phyloP scores from a whole-genome alignment of 2,888 invertebrate species.

The Fissipunctia ypsillon region DNA sequence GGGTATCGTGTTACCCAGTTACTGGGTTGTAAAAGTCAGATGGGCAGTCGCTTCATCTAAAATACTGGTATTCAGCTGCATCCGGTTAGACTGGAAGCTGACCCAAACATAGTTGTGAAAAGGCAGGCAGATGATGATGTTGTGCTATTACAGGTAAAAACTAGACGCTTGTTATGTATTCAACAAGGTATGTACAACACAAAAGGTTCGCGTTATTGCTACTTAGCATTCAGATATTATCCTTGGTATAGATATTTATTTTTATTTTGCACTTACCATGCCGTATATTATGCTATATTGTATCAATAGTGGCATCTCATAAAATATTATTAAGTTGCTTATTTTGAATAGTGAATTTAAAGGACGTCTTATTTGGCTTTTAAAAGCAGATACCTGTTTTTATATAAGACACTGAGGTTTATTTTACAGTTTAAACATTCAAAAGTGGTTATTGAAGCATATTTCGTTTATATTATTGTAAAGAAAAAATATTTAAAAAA shows the following conservation, averaged over 20 bases:
- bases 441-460: neutral
- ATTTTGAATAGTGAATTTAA: neutral
- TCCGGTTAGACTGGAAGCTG: neutral
- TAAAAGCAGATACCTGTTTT: neutral
- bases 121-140: neutral
- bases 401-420: neutral
- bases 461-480: neutral
- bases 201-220: conserved; percentile 46
- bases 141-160: neutral
- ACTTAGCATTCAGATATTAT: conserved; percentile 46
- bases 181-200: conserved; percentile 30
- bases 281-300: conserved; percentile 5
- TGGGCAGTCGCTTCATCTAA: neutral
- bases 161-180: conserved; percentile 29
- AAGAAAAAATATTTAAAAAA: too few species aligned
- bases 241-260: conserved; percentile 17
- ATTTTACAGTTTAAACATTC: neutral
- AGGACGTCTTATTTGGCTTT: neutral
- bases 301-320: conserved; percentile 25
- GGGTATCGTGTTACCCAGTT: neutral
- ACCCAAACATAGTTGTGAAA: neutral
- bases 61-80: neutral
- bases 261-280: conserved; percentile 39
- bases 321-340: conserved; percentile 32
- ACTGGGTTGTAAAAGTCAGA: neutral